Evolutionary conservation across 1,140 invertebrate species (phyloP).

Genomic region (Batillaria attramentaria): DNA sequence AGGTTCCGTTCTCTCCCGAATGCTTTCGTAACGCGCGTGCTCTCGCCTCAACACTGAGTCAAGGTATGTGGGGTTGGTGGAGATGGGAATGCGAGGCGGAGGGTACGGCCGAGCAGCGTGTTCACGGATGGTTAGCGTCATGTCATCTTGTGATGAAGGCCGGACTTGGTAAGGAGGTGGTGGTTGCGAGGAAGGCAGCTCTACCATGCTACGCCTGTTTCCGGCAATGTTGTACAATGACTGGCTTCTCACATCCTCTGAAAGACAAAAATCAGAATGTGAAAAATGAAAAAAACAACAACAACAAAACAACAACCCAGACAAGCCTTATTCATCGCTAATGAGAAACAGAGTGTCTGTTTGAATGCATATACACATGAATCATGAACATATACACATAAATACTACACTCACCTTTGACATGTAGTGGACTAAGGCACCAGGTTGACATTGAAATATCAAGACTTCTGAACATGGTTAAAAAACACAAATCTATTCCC

Average conservation of each 20-base stretch:
- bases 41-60: constrained; percentile 36
- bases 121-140: neutral
- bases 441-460: too few relatives aligned
- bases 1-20: constrained; percentile 44
- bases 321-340: too few relatives aligned
- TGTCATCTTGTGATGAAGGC: constrained; percentile 34
- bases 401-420: too few relatives aligned
- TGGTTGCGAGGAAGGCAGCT: constrained; percentile 31
- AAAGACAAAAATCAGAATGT: neutral
- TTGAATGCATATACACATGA: neutral
- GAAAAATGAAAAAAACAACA: neutral
- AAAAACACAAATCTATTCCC: too few relatives aligned
- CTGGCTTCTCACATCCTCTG: constrained; percentile 32
- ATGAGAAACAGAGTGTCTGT: neutral
- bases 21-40: constrained; percentile 41
- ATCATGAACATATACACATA: neutral
- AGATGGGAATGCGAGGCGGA: neutral
- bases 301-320: neutral
- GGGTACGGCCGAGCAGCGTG: neutral
- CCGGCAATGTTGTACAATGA: constrained; percentile 39
- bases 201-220: constrained; percentile 36
- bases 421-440: too few relatives aligned
- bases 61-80: constrained; percentile 13
- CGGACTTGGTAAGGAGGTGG: constrained; percentile 37
- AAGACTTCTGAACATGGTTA: too few relatives aligned